Base-by-base conservation (phyloP, 2,113 vertebrate genomes). In the Ia io region DNA sequence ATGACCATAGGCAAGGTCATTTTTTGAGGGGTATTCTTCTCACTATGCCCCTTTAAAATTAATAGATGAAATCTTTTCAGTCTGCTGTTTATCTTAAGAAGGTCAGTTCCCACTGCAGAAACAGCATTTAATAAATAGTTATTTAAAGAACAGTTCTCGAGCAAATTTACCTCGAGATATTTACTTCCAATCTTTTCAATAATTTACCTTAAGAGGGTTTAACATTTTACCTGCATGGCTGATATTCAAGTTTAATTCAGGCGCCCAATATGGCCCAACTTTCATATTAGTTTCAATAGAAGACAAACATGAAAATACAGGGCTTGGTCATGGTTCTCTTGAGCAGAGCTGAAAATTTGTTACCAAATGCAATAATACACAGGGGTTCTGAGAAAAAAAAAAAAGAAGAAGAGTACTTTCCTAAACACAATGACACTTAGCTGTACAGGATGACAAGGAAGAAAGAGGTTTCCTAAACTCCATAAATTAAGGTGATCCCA, bases 111-210 rank as follows among this genome's bases (percentile, higher is more conserved):
- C 20, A 51, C 17, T 77, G 53, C 47, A 56, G 42, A 87, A 11
- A 42, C 14, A 84, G 65, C 93, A 82, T 56, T 90, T 61, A 83
- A 56, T 71, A 91, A 95, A 94, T 23, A 53, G 30, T 84, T 89
- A 93, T 53, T 73, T 59, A 95, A 87, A 88, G 40, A 32, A 42
- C 20, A 65, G 53, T 51, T 90, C 77, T 82, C 88, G 37, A 94
- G 83, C 76, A 94, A 89, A 74, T 59, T 63, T 59, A 65, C 74
- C 91, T 95, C 82, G 30, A 91, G 42, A 82, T 83, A 96, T 74
- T 92, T 85, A 53, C 61, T 89, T 79, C 56, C 65, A 59, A 40
- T 90, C 83, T 51, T 82, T 78, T 80, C 47, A 37, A 53, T 71
- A 77, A 63, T 90, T 95, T 87, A 73, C 23, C 82, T 86, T 80